These are phyloP conservation scores for Salvator merianae DNA, from an alignment of 2,113 vertebrate genomes.

Conservation along the genomic window DNA sequence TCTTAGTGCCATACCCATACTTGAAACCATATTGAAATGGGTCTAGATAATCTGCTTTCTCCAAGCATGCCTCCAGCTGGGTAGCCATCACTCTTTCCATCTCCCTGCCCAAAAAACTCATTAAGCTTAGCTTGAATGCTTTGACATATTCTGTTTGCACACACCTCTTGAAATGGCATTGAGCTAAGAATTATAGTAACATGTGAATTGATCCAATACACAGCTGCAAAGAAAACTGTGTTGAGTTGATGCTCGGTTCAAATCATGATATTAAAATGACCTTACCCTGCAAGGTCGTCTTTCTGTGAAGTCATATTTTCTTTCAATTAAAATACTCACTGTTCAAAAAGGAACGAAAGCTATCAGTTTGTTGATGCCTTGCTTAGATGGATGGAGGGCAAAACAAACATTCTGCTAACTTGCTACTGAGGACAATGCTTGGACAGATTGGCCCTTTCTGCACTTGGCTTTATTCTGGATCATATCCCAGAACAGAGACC, in stretches of 20 bases:
- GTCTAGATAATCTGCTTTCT: no score
- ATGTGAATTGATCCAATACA: no score
- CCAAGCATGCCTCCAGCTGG: no score
- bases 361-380: neutral
- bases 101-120: no score
- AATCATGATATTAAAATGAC: neutral
- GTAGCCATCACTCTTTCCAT: no score
- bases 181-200: rapidly evolving
- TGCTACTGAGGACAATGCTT: neutral
- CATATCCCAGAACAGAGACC: no score
- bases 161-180: neutral
- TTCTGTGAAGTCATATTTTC: neutral
- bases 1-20: no score
- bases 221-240: neutral
- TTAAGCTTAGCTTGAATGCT: neutral
- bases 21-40: no score
- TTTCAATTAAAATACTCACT: neutral
- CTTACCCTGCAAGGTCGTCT: neutral
- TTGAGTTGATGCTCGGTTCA: neutral
- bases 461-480: no score
- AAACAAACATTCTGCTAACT: neutral
- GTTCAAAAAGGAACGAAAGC: rapidly evolving
- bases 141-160: neutral
- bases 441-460: neutral
- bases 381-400: neutral